Evolutionary conservation across 2,113 vertebrate genomes (phyloP).

Genomic region (Geococcyx californianus): DNA sequence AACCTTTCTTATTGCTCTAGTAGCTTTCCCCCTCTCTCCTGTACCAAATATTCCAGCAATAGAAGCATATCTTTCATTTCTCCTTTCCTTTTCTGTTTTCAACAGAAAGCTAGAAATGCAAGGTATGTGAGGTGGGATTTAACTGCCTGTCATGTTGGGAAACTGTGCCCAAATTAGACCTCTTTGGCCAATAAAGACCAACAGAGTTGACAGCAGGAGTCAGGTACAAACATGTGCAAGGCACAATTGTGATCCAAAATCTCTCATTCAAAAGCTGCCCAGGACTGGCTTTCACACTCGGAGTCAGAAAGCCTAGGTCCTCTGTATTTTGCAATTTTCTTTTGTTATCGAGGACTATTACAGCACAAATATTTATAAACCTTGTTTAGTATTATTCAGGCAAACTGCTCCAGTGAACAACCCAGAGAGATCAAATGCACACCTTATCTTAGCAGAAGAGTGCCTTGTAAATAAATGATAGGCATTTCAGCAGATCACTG

Average conservation of each 20-base stretch:
- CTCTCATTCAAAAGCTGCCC: not conserved
- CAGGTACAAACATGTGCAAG: not conserved
- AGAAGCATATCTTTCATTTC: not conserved
- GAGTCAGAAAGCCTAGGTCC: not conserved
- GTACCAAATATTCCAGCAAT: not conserved
- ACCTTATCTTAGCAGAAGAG: constrained; percentile 53
- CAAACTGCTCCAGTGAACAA: constrained; percentile 16
- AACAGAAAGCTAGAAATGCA: not conserved
- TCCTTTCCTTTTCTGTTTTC: not conserved
- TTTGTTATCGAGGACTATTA: not conserved
- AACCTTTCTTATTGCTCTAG: not conserved
- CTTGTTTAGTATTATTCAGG: constrained; percentile 23
- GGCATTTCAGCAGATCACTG: constrained; percentile 59
- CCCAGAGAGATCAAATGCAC: not conserved
- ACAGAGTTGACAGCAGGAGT: not conserved
- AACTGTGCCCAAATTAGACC: not conserved
- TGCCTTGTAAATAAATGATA: constrained; percentile 50
- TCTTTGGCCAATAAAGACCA: not conserved
- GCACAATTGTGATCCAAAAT: not conserved
- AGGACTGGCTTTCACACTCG: not conserved
- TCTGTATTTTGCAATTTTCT: not conserved
- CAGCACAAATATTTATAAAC: not conserved
- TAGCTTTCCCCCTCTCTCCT: not conserved
- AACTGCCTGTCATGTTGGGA: not conserved
- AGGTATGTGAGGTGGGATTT: not conserved